Evolutionary conservation across 2,888 invertebrate genomes (phyloP), one percentile per base, ranked within the genome.

Genomic region (Aleiodes alternator): DNA sequence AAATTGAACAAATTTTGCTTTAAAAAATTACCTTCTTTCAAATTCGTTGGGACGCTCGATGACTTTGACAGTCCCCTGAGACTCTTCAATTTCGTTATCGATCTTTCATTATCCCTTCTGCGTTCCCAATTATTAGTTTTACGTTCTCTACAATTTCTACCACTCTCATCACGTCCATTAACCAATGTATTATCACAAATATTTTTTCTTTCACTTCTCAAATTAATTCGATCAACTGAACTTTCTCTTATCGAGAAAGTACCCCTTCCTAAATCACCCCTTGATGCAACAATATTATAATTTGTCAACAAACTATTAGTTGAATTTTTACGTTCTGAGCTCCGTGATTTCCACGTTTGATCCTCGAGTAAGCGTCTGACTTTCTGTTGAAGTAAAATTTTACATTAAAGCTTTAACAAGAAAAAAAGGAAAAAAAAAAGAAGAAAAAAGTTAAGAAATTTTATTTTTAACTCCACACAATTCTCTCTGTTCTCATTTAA

Each of bases 201-300:
- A 66, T 69, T 38, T 75, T 61, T 66, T 76, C 79, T 56, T 69
- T 75, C 38, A 29, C 34, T 29, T 61, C 38, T 61, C 29, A 23
- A 23, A 34, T 23, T 38, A 56, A 11, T 6, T 6, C 43, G 14
- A 16, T 69, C 69, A 50, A 50, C 69, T 31, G 83, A 79, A 56
- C 82, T 84, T 75, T 86, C 86, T 72, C 81, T 82, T 31, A 82
- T 34, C 76, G 69, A 80, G 72, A 73, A 84, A 2, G 4, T 68
- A 11, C 48, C 69, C 0, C 66, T 48, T 7, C 85, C 81, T 38
- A 85, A 80, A 77, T 87, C 85, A 8, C 86, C 84, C 50, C 84
- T 83, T 23, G 87, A 85, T 12, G 84, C 85, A 70, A 84, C 84
- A 79, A 87, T 82, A 68, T 82, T 84, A 80, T 82, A 84, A 79